These are phyloP conservation scores for Corythaeola cristata DNA, from an alignment of 2,113 vertebrate species.

Conservation along the genomic window DNA sequence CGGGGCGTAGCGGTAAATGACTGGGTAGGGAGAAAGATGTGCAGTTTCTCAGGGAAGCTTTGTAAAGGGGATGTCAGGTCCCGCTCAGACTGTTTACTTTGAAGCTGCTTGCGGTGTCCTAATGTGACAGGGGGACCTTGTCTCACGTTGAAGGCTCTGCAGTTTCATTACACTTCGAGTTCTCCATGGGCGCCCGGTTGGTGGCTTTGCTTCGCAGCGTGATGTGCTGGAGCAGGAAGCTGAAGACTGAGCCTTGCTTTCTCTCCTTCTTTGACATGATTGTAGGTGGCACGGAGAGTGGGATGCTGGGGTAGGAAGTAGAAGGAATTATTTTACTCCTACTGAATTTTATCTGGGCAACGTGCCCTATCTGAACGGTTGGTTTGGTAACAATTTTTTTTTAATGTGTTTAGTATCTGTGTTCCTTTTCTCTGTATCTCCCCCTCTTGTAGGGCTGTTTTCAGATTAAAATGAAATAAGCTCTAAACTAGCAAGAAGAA, in stretches of 20 bases:
- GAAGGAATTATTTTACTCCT: constrained; percentile 31
- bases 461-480: constrained; percentile 9
- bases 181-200: not conserved
- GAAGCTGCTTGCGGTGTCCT: not conserved
- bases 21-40: not conserved
- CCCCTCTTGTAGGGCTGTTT: not conserved
- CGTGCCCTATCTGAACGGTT: constrained; percentile 16
- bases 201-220: constrained; percentile 4
- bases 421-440: not conserved
- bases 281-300: not conserved
- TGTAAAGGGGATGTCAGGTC: not conserved
- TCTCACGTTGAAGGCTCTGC: not conserved
- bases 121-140: not conserved
- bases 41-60: not conserved
- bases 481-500: not conserved
- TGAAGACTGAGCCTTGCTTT: not conserved
- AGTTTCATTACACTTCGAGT: not conserved
- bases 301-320: constrained; percentile 26
- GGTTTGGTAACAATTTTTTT: not conserved
- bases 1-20: not conserved
- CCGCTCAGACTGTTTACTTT: not conserved
- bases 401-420: not conserved
- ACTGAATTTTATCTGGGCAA: constrained; percentile 52
- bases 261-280: not conserved
- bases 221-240: not conserved